Percentiles rank a stretch among this genome's conserved stretches.
Evolutionary conservation across 2,888 invertebrate genomes (phyloP).

Genomic region (Thecophora atra): DNA sequence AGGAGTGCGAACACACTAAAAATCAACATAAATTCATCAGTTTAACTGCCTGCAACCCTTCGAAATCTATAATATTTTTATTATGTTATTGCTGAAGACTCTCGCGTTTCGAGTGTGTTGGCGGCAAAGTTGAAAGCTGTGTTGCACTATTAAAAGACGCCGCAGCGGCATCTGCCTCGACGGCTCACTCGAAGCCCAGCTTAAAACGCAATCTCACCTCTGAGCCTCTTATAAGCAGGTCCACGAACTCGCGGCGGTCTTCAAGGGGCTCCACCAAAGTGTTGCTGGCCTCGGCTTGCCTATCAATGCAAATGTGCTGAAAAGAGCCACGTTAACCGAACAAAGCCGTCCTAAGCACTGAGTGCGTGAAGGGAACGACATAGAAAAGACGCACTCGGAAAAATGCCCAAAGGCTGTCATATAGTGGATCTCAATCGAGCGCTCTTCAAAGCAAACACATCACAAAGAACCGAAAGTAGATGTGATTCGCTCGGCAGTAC

Average conservation of each 20-base stretch:
- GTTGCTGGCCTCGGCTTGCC: conserved; percentile 31
- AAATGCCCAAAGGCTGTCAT: conserved; percentile 11
- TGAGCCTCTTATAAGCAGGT: conserved; percentile 27
- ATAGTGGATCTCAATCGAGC: too few species aligned
- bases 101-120: not conserved
- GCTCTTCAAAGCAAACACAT: too few species aligned
- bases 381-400: conserved; percentile 36
- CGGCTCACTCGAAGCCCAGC: not conserved
- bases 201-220: conserved; percentile 37
- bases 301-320: conserved; percentile 41
- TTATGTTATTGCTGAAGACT: conserved; percentile 1
- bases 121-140: conserved; percentile 32
- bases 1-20: conserved; percentile 32
- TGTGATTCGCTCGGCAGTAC: too few species aligned
- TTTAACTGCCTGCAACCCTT: conserved; percentile 45
- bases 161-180: not conserved
- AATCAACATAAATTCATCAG: conserved; percentile 43
- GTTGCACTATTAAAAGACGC: conserved; percentile 13
- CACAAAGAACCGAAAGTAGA: too few species aligned
- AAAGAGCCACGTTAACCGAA: conserved; percentile 28
- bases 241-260: conserved; percentile 3
- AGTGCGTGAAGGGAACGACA: not conserved
- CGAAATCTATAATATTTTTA: conserved; percentile 31
- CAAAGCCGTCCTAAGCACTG: not conserved
- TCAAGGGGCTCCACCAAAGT: not conserved